Percentiles rank a stretch among this genome's conserved stretches.
Conservation (phyloP, 2,888 invertebrate species). For the Uropetala carovei region DNA sequence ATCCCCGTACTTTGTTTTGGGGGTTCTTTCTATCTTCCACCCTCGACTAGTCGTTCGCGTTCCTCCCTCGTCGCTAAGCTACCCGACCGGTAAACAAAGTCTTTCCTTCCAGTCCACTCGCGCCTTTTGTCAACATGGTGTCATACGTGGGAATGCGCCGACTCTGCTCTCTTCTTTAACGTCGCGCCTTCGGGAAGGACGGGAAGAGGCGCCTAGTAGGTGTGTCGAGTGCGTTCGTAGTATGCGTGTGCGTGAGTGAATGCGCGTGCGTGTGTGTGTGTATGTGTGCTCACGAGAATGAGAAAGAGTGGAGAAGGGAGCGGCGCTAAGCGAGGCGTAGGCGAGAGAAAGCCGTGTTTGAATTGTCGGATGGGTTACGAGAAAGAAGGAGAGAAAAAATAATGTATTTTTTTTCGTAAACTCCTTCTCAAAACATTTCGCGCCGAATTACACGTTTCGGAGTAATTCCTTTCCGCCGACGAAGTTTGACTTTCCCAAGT, state of each 20-base stretch:
- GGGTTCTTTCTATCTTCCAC: background rate
- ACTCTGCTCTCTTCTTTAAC: background rate
- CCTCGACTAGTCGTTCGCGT: background rate
- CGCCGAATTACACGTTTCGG: background rate
- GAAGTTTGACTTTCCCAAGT: slow-evolving; percentile 24
- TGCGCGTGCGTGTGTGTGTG: background rate
- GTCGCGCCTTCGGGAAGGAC: background rate
- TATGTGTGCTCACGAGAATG: background rate
- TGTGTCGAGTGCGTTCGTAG: background rate
- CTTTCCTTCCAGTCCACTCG: background rate
- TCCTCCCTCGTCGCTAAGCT: background rate
- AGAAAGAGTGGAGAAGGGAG: background rate
- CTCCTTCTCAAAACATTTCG: slow-evolving; percentile 4
- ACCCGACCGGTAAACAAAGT: background rate
- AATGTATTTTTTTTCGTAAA: background rate
- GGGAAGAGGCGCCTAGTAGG: background rate
- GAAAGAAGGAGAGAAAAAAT: background rate
- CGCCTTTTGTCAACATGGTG: slow-evolving; percentile 52
- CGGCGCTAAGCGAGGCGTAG: slow-evolving; percentile 33
- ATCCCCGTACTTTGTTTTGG: background rate
- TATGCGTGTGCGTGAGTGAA: background rate
- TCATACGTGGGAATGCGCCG: slow-evolving; percentile 50
- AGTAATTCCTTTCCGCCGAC: background rate
- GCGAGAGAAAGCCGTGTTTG: background rate
- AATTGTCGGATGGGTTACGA: background rate